Percentiles rank a stretch among this genome's conserved stretches.
These are phyloP conservation scores for Argya squamiceps DNA, from an alignment of 2,797 vertebrate species.

Conservation along the genomic window DNA sequence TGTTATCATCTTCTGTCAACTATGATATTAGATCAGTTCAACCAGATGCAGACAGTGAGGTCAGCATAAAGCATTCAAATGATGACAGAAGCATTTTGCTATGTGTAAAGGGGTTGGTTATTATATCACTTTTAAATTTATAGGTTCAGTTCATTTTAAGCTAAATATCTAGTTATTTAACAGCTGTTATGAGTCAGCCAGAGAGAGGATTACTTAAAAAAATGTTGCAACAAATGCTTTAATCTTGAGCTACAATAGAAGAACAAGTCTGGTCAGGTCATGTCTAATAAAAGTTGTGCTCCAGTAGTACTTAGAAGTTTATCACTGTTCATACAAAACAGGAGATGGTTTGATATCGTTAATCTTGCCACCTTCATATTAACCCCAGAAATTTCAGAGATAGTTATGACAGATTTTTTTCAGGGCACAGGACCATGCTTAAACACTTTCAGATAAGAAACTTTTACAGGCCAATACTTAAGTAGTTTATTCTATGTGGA, in stretches of 20 bases:
- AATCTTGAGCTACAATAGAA: conserved; percentile 71
- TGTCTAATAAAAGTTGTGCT: conserved; percentile 54
- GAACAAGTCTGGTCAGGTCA: conserved; percentile 73
- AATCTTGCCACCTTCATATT: not conserved
- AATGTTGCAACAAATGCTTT: conserved; percentile 73
- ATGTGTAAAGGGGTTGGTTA: conserved; percentile 38
- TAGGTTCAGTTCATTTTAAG: conserved; percentile 67
- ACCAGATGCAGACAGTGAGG: conserved; percentile 38
- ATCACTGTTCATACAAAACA: conserved; percentile 34
- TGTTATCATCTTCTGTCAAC: not conserved
- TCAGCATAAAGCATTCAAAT: conserved; percentile 51
- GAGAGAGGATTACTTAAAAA: conserved; percentile 63
- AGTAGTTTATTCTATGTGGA: not conserved
- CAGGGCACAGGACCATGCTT: not conserved
- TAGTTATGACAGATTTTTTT: not conserved
- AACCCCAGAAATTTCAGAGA: not conserved
- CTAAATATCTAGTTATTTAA: conserved; percentile 77
- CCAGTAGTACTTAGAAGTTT: conserved; percentile 8
- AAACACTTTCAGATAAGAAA: not conserved
- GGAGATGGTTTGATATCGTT: conserved; percentile 21
- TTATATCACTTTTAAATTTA: conserved; percentile 70
- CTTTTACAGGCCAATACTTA: not conserved
- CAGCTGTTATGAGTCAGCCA: conserved; percentile 78
- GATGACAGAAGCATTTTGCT: conserved; percentile 39
- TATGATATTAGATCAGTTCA: conserved; percentile 23